Evolutionary conservation across 1,140 invertebrate genomes (phyloP), one percentile per base, ranked within the genome.

Genomic region (Pteromalus puparum): DNA sequence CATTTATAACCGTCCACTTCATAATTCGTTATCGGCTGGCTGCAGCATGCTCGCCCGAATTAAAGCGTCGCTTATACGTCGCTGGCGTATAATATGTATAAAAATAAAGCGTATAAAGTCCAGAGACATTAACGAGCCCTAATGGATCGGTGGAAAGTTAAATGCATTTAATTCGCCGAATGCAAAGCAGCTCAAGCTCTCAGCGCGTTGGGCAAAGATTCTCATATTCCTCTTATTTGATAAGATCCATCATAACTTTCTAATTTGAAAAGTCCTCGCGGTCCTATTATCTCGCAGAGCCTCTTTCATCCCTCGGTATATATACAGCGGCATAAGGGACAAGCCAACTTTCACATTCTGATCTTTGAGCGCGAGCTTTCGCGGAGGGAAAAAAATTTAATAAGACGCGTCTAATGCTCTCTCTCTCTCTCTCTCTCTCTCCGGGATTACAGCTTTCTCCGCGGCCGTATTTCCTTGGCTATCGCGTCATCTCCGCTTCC

Each of bases 231-330:
- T 65, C 77, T 87, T 83, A 80, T 87, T 83, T 85, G 46, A 85
- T 87, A 70, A 85, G 83, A 83, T 85, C 80, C 81, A 82, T 83
- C 76, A 81, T 78, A 83, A 83, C 81, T 87, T 87, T 84, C 77
- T 87, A 83, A 87, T 87, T 85, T 75, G 82, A 87, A 87, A 87
- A 87, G 81, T 83, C 86, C n/a, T 53, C 34, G 9, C 21, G 30
- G 6, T 13, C 46, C 61, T 79, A 67, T 72, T 48, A 46, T 81
- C 65, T 81, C 42, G 28, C 38, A 42, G 38, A 9, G 42, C 34
- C n/a, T 18, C 67, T 38, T 70, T 78, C 61, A 67, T 65, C 28
- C 61, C 13, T 13, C 9, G 18, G 46, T 61, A 67, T 34, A 34
- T 34, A 34, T 34, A 34, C 30, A 28, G 12, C 67, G 48, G 18